Evolutionary conservation across 2,113 vertebrate species (phyloP).

Genomic region (Zingel zingel): DNA sequence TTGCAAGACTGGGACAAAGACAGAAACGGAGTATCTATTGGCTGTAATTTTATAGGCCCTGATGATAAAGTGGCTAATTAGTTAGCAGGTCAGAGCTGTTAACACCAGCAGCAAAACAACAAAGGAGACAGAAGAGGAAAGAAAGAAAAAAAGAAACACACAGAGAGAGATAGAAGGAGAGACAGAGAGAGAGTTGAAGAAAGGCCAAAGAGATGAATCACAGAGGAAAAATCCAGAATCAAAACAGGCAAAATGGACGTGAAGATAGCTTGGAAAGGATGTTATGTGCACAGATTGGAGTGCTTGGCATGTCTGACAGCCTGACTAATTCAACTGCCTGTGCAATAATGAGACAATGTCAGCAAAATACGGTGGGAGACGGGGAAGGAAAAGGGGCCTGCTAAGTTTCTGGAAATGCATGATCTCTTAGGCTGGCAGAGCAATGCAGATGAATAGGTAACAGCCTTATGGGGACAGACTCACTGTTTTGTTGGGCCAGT

Average conservation of each 20-base stretch:
- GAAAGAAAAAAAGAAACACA: slow-evolving; percentile 4
- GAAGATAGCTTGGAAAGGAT: slow-evolving; percentile 41
- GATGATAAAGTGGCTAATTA: slow-evolving; percentile 79
- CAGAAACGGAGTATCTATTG: slow-evolving; percentile 36
- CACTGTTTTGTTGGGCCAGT: slow-evolving; percentile 99
- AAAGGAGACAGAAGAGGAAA: slow-evolving; percentile 41
- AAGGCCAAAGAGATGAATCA: slow-evolving; percentile 39
- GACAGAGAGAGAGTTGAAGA: slow-evolving; percentile 1
- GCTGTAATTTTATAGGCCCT: slow-evolving; percentile 64
- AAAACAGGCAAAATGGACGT: slow-evolving; percentile 39
- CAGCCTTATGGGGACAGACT: slow-evolving; percentile 68
- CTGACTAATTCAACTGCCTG: slow-evolving; percentile 34
- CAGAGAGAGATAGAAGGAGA: not conserved
- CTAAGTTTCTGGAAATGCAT: slow-evolving; percentile 35
- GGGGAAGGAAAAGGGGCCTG: not conserved
- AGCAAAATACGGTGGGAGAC: slow-evolving; percentile 22
- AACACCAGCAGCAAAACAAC: slow-evolving; percentile 63
- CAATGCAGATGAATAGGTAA: slow-evolving; percentile 21
- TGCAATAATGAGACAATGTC: slow-evolving; percentile 52
- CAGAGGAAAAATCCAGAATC: slow-evolving; percentile 20
- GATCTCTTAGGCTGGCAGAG: slow-evolving; percentile 34
- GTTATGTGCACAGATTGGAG: slow-evolving; percentile 55
- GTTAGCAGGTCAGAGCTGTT: slow-evolving; percentile 75
- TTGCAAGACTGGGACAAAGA: slow-evolving; percentile 45
- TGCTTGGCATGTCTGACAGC: slow-evolving; percentile 52